Base-by-base conservation (phyloP, 2,797 vertebrate genomes). In the Paratrypauchen microcephalus region DNA sequence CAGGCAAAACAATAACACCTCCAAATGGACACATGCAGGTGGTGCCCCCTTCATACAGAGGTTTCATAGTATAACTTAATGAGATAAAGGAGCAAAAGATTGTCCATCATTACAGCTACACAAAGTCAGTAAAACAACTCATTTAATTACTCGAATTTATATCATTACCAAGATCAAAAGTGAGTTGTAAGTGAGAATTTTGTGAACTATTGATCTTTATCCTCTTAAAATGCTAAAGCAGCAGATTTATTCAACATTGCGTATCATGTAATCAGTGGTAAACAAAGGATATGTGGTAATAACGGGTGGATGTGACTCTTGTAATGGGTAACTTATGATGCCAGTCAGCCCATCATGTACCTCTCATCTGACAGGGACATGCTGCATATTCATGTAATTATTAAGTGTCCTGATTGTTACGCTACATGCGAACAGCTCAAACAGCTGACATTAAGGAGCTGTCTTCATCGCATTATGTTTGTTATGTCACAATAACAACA, bases 331-430 rank as follows among this genome's bases (percentile, higher is more conserved):
- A 36, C 58, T 60, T 36, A n/a, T 11, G 16, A 60, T 60, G 8
- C 58, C 19, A 60, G 58, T 32, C 58, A 60, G 28, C 30, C 26
- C 56, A 6, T 60, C 28, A 2, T 60, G 58, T 19, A 60, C 57
- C n/a, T 13, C 32, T 36, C 28, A 60, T 60, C 18, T 36, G 58
- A 36, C 30, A 30, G n/a, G 24, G 56, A 58, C 26, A 19, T 2
- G 58, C 58, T 60, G 58, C 58, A 60, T 60, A 60, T 60, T 60
- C 58, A 32, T 36, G 28, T 60, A 9, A 60, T 60, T 36, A 60
- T 60, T 30, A 19, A n/a, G 58, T 32, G 28, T 13, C 13, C 58
- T 60, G 58, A 60, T 60, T 60, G 58, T 58, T 58, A 2, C 30
- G 21, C 54, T 4, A 4, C 54, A 8, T 21, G 52, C 3, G 21